Evolutionary conservation across 2,888 invertebrate species (phyloP).

Genomic region (Melanophora roralis): DNA sequence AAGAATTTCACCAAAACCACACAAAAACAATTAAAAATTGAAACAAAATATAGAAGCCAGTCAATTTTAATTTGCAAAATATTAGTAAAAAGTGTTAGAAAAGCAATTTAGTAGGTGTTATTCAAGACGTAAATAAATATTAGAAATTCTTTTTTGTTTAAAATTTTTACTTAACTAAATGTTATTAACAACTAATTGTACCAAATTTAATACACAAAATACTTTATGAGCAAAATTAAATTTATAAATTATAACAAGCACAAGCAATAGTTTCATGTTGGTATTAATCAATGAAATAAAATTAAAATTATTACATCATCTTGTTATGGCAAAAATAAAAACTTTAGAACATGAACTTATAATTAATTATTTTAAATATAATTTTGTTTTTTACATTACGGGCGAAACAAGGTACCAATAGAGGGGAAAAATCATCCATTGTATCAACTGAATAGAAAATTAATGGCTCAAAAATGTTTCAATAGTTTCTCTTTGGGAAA

Average conservation of each 20-base stretch:
- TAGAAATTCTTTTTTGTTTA: not conserved
- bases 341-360: constrained; percentile 55
- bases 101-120: constrained; percentile 37
- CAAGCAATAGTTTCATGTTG: constrained; percentile 29
- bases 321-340: constrained; percentile 1
- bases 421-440: constrained; percentile 74
- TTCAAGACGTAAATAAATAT: not conserved
- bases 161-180: not conserved
- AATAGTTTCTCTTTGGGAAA: constrained; percentile 22
- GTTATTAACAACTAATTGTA: constrained; percentile 2
- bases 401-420: constrained; percentile 77
- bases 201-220: not conserved
- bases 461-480: constrained; percentile 47
- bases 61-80: not conserved
- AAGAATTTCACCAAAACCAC: constrained; percentile 17
- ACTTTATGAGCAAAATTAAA: not conserved
- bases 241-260: constrained; percentile 22
- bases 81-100: constrained; percentile 57
- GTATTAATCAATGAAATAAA: constrained; percentile 11
- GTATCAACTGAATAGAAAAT: constrained; percentile 60
- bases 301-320: constrained; percentile 17
- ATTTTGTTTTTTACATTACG: constrained; percentile 75
- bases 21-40: not conserved
- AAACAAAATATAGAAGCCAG: constrained; percentile 14
- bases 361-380: constrained; percentile 51